Evolutionary conservation across 2,113 vertebrate species (phyloP), one percentile per base, ranked within the genome.

Genomic region (Irena cyanogastra): DNA sequence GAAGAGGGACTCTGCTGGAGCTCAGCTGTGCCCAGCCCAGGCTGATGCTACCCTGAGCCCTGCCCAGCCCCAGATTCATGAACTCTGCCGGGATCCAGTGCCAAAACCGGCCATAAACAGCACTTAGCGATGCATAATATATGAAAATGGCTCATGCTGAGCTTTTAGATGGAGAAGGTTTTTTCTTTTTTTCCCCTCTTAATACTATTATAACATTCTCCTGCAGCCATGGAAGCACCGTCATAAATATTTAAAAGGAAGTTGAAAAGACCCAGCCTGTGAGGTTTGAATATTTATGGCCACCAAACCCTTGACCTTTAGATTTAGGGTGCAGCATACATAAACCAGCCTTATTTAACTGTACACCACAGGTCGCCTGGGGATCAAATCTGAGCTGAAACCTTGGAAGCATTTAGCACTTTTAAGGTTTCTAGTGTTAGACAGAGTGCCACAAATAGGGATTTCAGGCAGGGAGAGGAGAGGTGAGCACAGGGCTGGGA

Each of bases 211-310:
- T 21, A 57, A 66, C 65, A 33, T 89, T 89, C 65, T 93, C 76
- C 84, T 68, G 76, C 78, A 91, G 80, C 59, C 76, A 24, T 54
- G 57, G 77, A 77, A 94, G 89, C 37, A 50, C 39, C 1, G 0
- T 37, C 71, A 89, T 96, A 75, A 97, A 96, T 95, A 93, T 96
- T 95, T 66, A 92, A 97, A 83, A 86, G 54, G 23, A 87, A 50
- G 33, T 87, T 92, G 86, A 68, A 89, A 69, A 64, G 69, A 65
- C 75, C 79, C 83, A 33, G 23, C 81, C 57, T 64, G 74, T 19
- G 85, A 3, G 6, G 37, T 71, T 33, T 65, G 75, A 93, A 87
- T 85, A 87, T 82, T 95, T 85, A 89, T 70, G 50, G 60, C 50
- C 47, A 53, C 56, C 87, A 87, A 89, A 49, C 23, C 56, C 70